Conservation (phyloP, 2,113 vertebrate genomes). For the Phalacrocorax brasilianus region DNA sequence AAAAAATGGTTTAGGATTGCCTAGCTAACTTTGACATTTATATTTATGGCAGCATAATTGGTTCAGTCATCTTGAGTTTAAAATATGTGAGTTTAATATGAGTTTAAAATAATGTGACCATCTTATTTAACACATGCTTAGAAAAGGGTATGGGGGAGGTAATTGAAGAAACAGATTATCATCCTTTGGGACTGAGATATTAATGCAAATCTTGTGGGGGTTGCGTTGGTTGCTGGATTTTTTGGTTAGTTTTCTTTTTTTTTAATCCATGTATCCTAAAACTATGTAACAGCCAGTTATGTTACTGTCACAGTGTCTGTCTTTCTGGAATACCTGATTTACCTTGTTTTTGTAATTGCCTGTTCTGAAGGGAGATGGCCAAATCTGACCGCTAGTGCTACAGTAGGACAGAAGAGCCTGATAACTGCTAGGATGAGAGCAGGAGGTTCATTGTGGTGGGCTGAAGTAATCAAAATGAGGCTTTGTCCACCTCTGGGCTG, state of each 20-base stretch:
- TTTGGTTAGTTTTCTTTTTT: not conserved
- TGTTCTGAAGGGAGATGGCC: not conserved
- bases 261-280: not conserved
- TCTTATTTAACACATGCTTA: not conserved
- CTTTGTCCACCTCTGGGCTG: accelerated
- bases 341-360: not conserved
- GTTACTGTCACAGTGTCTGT: not conserved
- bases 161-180: not conserved
- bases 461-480: not conserved
- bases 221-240: not conserved
- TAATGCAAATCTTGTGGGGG: not conserved
- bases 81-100: not conserved
- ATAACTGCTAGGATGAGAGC: not conserved
- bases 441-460: not conserved
- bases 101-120: not conserved
- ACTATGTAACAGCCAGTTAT: not conserved
- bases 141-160: not conserved
- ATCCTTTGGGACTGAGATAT: not conserved
- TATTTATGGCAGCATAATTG: constrained; percentile 14
- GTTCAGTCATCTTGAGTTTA: constrained; percentile 5
- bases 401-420: not conserved
- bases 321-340: not conserved
- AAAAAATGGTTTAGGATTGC: not conserved
- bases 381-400: not conserved
- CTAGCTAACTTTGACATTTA: not conserved